Percentiles rank a stretch among this genome's conserved stretches.
These are phyloP conservation scores for Epizoanthus scotinus DNA, from an alignment of 92 coral and sea anemone species.

Conservation along the genomic window DNA sequence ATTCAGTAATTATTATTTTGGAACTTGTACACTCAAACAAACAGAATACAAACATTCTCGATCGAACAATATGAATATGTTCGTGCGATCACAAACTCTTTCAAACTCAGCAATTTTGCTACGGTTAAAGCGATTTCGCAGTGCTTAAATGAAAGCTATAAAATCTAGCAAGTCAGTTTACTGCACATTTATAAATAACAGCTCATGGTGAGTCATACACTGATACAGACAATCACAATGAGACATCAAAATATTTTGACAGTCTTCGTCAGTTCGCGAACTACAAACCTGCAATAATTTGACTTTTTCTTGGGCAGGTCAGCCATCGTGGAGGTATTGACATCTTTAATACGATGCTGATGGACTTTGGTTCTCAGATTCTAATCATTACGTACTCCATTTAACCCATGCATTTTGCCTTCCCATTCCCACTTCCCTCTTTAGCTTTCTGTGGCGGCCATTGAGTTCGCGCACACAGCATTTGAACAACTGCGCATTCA, in stretches of 20 bases:
- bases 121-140: too few species aligned
- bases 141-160: too few species aligned
- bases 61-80: neutral
- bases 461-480: neutral
- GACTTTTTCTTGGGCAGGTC: conserved; percentile 93
- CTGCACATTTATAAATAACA: too few species aligned
- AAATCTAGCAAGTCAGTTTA: too few species aligned
- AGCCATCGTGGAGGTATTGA: conserved; percentile 94
- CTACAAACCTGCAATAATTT: conserved; percentile 83
- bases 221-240: too few species aligned
- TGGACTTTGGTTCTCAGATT: neutral
- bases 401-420: neutral
- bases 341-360: conserved; percentile 45
- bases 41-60: neutral
- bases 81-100: too few species aligned
- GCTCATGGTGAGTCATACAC: too few species aligned
- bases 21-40: too few species aligned
- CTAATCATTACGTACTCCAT: neutral
- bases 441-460: conserved; percentile 6
- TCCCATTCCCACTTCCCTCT: neutral
- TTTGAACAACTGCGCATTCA: conserved; percentile 1
- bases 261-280: neutral
- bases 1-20: too few species aligned
- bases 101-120: too few species aligned
- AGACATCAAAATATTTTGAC: too few species aligned